phyloP scores from a whole-genome alignment of 2,888 invertebrate genomes.

The Gnatocerus cornutus region DNA sequence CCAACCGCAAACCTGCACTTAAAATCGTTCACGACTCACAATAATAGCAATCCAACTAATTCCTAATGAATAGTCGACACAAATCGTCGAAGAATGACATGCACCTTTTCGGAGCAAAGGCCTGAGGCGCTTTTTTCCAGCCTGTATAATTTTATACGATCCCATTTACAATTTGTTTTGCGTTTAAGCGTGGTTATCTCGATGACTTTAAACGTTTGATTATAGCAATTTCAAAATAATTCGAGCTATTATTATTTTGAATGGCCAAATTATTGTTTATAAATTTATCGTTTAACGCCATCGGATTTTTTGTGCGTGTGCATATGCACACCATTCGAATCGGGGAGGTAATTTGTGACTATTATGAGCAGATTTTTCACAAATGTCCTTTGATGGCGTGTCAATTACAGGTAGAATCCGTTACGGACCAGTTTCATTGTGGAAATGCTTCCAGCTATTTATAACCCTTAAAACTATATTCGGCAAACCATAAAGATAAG shows the following conservation, averaged over 20 bases:
- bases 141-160: conserved; percentile 67
- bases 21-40: conserved; percentile 65
- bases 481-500: conserved; percentile 46
- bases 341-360: conserved; percentile 22
- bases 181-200: conserved; percentile 68
- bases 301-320: conserved; percentile 34
- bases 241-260: conserved; percentile 69
- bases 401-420: conserved; percentile 19
- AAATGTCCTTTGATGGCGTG: conserved; percentile 20
- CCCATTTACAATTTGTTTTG: conserved; percentile 71
- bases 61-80: conserved; percentile 75
- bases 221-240: conserved; percentile 71
- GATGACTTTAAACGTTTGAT: conserved; percentile 69
- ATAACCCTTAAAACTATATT: conserved; percentile 46
- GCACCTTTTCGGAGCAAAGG: conserved; percentile 62
- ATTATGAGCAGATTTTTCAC: conserved; percentile 14
- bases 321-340: conserved; percentile 17
- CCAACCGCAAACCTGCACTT: conserved; percentile 58
- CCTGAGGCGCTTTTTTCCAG: conserved; percentile 49
- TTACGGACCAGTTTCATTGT: conserved; percentile 5
- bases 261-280: conserved; percentile 69
- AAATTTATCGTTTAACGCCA: conserved; percentile 69
- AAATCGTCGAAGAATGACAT: conserved; percentile 69
- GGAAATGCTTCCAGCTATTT: conserved; percentile 38
- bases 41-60: conserved; percentile 77